Percentiles rank a stretch among this genome's conserved stretches.
Conservation (phyloP, 2,113 vertebrate genomes). For the Naja naja region DNA sequence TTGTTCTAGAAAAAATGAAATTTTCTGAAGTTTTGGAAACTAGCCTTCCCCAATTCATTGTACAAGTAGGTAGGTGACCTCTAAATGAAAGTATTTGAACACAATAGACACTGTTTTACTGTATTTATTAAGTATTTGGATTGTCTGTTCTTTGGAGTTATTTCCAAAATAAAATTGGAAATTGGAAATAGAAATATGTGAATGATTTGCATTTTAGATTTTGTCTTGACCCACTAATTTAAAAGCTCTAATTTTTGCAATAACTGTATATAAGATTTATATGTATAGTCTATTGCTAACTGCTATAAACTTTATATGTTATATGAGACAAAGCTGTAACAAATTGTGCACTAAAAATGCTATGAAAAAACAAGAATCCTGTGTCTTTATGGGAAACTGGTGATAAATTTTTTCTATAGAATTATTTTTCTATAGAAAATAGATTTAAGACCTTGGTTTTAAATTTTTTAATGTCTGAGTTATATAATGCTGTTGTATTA, state of each 20-base stretch:
- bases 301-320: slow-evolving; percentile 7
- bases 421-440: slow-evolving; percentile 27
- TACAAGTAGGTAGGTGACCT: neutral
- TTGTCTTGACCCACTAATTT: neutral
- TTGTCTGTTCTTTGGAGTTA: neutral
- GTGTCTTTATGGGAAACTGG: slow-evolving; percentile 37
- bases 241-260: slow-evolving; percentile 1
- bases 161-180: neutral
- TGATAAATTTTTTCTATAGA: neutral
- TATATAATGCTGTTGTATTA: neutral
- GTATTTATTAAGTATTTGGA: neutral
- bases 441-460: slow-evolving; percentile 3
- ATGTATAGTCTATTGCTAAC: slow-evolving; percentile 19
- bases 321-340: slow-evolving; percentile 39
- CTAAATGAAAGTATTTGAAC: neutral
- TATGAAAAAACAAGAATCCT: slow-evolving; percentile 22
- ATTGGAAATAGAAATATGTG: neutral
- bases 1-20: neutral
- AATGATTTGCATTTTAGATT: neutral
- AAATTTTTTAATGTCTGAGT: neutral
- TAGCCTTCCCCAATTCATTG: neutral
- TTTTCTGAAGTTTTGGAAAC: neutral
- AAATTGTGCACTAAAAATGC: slow-evolving; percentile 31
- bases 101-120: neutral
- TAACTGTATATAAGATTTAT: neutral